Evolutionary conservation across 2,113 vertebrate species (phyloP).

Genomic region (Aegithalos caudatus): DNA sequence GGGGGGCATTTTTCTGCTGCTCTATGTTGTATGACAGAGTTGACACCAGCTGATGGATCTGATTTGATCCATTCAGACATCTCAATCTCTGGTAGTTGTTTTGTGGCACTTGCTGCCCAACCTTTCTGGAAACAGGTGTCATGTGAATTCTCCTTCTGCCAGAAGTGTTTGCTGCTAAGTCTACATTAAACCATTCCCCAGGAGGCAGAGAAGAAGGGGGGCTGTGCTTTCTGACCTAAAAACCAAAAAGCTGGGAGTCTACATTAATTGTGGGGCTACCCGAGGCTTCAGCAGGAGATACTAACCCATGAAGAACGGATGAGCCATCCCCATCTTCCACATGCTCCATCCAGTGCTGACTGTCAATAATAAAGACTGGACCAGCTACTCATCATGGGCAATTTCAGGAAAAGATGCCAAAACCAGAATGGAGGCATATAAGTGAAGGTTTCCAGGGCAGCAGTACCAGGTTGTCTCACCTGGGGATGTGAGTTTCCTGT

Average conservation of each 20-base stretch:
- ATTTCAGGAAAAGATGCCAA: neutral
- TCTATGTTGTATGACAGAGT: neutral
- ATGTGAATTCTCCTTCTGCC: neutral
- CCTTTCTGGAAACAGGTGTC: neutral
- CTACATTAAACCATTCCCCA: neutral
- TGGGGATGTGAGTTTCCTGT: neutral
- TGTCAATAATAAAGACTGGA: neutral
- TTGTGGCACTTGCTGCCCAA: neutral
- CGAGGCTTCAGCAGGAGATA: neutral
- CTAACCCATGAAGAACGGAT: neutral
- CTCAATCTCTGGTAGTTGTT: neutral
- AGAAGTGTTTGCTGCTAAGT: neutral
- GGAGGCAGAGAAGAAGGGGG: neutral
- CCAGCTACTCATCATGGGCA: neutral
- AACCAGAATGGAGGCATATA: neutral
- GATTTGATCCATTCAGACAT: neutral
- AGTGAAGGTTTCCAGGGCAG: neutral
- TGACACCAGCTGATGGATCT: neutral
- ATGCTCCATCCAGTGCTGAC: neutral
- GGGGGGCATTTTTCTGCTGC: neutral
- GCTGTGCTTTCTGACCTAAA: neutral
- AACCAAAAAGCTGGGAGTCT: neutral
- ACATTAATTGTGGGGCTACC: fast-evolving
- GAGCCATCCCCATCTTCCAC: neutral
- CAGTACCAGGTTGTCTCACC: neutral